Percentiles rank a stretch among this genome's conserved stretches.
phyloP scores from a whole-genome alignment of 1,140 invertebrate species.

The Drosophila kurseongensis region DNA sequence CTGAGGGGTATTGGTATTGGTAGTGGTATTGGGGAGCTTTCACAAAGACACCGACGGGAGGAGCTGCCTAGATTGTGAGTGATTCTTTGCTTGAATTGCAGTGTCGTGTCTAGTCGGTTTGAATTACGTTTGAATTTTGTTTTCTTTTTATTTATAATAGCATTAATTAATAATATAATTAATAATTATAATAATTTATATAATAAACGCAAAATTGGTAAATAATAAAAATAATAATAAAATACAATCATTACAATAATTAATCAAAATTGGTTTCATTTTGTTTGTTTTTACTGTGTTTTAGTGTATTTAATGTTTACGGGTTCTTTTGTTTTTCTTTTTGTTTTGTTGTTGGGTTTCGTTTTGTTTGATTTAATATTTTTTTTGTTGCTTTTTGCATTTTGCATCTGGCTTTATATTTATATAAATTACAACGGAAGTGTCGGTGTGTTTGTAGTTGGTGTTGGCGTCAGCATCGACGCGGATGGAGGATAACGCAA shows the following conservation, averaged over 20 bases:
- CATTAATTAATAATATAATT: conserved; percentile 81
- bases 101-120: conserved; percentile 38
- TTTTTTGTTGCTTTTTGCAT: conserved; percentile 42
- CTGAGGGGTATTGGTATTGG: conserved; percentile 18
- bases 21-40: conserved; percentile 15
- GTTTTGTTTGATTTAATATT: conserved; percentile 26
- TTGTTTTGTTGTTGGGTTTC: conserved; percentile 39
- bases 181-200: conserved; percentile 84
- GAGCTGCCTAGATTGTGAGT: conserved; percentile 56
- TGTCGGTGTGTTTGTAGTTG: conserved; percentile 85
- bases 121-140: conserved; percentile 64
- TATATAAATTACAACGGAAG: conserved; percentile 85
- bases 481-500: conserved; percentile 85
- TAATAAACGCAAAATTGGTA: conserved; percentile 83
- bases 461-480: conserved; percentile 85
- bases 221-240: conserved; percentile 84
- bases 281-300: conserved; percentile 60
- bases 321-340: conserved; percentile 28
- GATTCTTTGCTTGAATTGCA: conserved; percentile 24
- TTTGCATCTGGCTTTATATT: conserved; percentile 43
- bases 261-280: conserved; percentile 61
- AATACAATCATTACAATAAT: conserved; percentile 69
- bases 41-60: conserved; percentile 30
- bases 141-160: conserved; percentile 70
- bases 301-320: conserved; percentile 56